Base-by-base conservation (phyloP, 2,113 vertebrate species). In the Sarotherodon lohbergeri region DNA sequence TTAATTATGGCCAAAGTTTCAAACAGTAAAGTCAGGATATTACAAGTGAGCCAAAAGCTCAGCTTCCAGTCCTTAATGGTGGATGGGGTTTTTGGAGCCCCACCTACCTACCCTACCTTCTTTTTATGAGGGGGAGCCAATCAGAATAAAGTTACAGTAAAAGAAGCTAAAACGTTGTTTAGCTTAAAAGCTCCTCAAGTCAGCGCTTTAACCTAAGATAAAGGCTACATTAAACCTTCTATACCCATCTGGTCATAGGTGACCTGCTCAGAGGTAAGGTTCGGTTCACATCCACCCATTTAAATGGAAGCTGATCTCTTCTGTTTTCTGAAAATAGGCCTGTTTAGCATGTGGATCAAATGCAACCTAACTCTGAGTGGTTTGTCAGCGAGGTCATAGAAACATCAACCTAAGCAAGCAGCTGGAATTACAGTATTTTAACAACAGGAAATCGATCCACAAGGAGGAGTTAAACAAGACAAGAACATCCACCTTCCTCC, bases 271-370 rank as follows among this genome's bases (percentile, higher is more conserved):
- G 34, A 36, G 19, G 43, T 24, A 39, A 68, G n/a, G 66, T 24
- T 43, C 0, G 0, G 7, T 24, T 24, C 66, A 71, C 36, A 39
- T 71, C 1, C 66, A 2, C 36, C 19, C 66, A 1, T 71, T 71
- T 16, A 71, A 24, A 24, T 2, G 3, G 36, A 4, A 41, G 36
- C 66, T 9, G n/a, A 1, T 43, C 13, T 41, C 12, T 2, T 41
- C 63, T 68, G 63, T 43, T 73, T 16, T 43, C 66, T 17, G n/a
- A 46, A 46, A 24, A 10, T 0, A 24, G 39, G 22, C 39, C 39
- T 73, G 41, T 46, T 73, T 27, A 46, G 13, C n/a, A 1, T 46
- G 13, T 27, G n/a, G 68, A 24, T 73, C 36, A 46, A 46, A 76
- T 76, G 68, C 71, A 76, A 11, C 71, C 14, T 48, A 50, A 50